Evolutionary conservation across 2,888 invertebrate species (phyloP).

Genomic region (Leptogaster cylindrica): DNA sequence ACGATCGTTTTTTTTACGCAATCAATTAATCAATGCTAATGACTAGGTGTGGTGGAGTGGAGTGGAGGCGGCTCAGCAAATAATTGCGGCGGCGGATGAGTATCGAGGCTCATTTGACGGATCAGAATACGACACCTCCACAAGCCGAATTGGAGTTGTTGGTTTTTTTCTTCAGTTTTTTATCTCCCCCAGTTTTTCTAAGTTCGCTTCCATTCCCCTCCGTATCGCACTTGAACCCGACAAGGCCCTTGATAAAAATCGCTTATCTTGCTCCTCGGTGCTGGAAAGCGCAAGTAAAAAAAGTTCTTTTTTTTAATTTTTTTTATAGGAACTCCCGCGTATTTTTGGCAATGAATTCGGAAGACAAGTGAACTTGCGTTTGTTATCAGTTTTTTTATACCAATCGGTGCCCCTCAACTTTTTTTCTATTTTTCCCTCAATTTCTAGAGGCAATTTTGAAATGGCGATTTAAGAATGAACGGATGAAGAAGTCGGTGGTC

Average conservation of each 20-base stretch:
- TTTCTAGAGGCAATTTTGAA: too few relatives aligned
- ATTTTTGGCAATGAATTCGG: conserved; percentile 37
- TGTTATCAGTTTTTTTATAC: conserved; percentile 21
- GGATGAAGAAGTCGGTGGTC: too few relatives aligned
- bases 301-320: background rate
- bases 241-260: conserved; percentile 14
- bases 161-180: too few relatives aligned
- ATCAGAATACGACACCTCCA: background rate
- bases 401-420: background rate
- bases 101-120: background rate
- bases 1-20: background rate
- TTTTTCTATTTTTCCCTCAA: too few relatives aligned
- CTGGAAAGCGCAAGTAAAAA: too few relatives aligned
- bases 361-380: background rate
- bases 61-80: background rate
- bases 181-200: conserved; percentile 6
- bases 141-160: too few relatives aligned
- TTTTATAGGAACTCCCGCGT: conserved; percentile 6
- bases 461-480: too few relatives aligned
- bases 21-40: conserved; percentile 16
- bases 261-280: background rate
- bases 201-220: conserved; percentile 1
- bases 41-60: background rate
- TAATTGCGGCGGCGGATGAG: background rate
- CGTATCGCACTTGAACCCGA: background rate